A percentile compares a stretch with the other conserved stretches of the same genome.
phyloP scores from a whole-genome alignment of 2,888 invertebrate genomes.

The Oxystoma pomonae region DNA sequence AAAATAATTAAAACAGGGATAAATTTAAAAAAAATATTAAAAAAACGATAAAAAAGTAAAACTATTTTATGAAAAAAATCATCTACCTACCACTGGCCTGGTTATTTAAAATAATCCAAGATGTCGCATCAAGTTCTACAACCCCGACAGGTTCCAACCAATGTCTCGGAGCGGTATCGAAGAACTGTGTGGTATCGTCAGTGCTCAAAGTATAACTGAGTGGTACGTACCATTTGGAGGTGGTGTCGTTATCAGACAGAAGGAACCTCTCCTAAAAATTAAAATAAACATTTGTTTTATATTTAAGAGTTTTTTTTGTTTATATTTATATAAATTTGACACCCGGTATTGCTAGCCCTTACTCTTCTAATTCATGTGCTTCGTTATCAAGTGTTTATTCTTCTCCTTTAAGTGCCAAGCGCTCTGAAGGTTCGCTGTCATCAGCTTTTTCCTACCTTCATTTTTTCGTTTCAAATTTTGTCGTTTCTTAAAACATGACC shows the following conservation, averaged over 20 bases:
- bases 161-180: constrained; percentile 47
- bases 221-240: constrained; percentile 52
- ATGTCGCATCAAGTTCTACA: constrained; percentile 19
- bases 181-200: constrained; percentile 43
- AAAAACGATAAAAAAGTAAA: not conserved
- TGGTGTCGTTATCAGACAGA: constrained; percentile 13
- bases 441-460: too few relatives aligned
- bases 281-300: too few relatives aligned
- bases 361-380: too few relatives aligned
- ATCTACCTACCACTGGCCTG: constrained; percentile 54
- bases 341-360: too few relatives aligned
- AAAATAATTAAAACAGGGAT: too few relatives aligned
- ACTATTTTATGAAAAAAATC: not conserved
- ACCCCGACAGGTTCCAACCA: constrained; percentile 49
- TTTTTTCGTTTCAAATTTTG: too few relatives aligned
- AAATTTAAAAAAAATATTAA: not conserved
- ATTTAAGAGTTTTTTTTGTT: too few relatives aligned
- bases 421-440: too few relatives aligned
- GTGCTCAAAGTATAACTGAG: constrained; percentile 48
- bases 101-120: constrained; percentile 62
- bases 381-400: too few relatives aligned
- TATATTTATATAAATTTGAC: too few relatives aligned
- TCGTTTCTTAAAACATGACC: too few relatives aligned
- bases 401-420: too few relatives aligned
- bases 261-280: constrained; percentile 27